phyloP scores from a whole-genome alignment of 2,888 invertebrate species.

The Barypeithes pellucidus region DNA sequence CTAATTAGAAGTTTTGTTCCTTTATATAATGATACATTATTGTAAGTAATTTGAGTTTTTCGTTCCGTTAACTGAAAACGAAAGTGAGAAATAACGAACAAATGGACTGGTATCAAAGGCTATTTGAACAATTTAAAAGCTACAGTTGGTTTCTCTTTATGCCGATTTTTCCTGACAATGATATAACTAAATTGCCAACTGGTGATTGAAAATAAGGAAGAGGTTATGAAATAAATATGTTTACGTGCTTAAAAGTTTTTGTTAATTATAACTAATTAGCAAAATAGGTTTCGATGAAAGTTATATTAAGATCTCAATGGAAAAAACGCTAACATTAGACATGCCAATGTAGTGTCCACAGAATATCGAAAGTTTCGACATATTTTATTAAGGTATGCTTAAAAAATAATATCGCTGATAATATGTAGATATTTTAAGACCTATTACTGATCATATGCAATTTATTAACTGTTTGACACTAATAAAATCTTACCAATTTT shows the following conservation, averaged over 20 bases:
- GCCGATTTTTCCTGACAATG: slow-evolving; percentile 18
- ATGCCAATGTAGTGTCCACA: too few relatives aligned
- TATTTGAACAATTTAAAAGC: slow-evolving; percentile 21
- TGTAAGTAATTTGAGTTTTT: slow-evolving; percentile 4
- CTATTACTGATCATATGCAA: too few relatives aligned
- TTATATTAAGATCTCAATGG: too few relatives aligned
- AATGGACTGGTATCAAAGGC: slow-evolving; percentile 1
- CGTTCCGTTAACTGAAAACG: slow-evolving; percentile 12
- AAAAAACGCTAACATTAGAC: too few relatives aligned
- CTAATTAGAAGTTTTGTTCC: background rate
- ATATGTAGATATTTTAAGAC: too few relatives aligned
- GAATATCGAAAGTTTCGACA: too few relatives aligned
- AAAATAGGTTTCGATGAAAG: slow-evolving; percentile 4
- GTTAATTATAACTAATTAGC: slow-evolving; percentile 17
- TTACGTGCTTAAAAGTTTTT: background rate
- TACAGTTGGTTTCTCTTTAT: background rate
- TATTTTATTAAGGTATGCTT: too few relatives aligned
- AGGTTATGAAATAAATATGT: background rate
- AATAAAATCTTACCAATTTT: too few relatives aligned
- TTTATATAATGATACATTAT: background rate
- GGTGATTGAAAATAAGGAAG: slow-evolving; percentile 16
- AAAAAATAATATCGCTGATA: too few relatives aligned
- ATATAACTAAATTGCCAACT: slow-evolving; percentile 7
- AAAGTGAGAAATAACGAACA: slow-evolving; percentile 18
- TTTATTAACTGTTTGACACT: too few relatives aligned